Base-by-base conservation (phyloP, 2,797 vertebrate genomes). In the Jordanella pulchra region DNA sequence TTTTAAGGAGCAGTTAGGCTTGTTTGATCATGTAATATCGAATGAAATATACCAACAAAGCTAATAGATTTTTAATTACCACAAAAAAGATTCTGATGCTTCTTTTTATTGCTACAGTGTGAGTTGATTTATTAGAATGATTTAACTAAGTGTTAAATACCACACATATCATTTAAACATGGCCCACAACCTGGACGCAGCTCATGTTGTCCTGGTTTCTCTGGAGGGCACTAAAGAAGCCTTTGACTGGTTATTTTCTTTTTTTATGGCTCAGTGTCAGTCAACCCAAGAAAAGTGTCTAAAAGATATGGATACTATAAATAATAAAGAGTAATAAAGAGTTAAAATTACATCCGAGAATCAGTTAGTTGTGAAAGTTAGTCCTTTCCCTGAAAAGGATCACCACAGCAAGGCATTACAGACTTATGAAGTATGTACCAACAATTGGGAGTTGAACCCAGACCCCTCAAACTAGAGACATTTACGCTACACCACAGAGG, bases 191-290 rank as follows among this genome's bases (percentile, higher is more conserved):
- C 67, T 45, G 25, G 23, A 63, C 74, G 73, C 10, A 35, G 76
- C 50, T 79, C 0, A 23, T 86, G 87, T 89, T 89, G 84, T 88
- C 73, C 65, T 58, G 71, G 84, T 86, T 82, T 67, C 89, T 84
- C 83, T 60, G 75, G 81, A 87, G 84, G 81, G n/a, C 75, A 77
- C 80, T 88, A 85, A 90, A 87, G 82, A 73, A 79, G n/a, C 75
- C 61, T 68, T 61, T 3, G 44, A 56, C 67, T 71, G 80, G 78
- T 86, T 81, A 71, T 86, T 83, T 88, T 84, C 61, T 71, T 79
- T 85, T 65, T 71, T 78, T 83, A 77, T 69, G 79, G 80, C 80
- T 85, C 68, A 86, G 76, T 50, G 72, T 87, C 80, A 80, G 74
- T 84, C 75, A 86, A 81, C 77, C 78, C 69, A 58, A 55, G 58